These are phyloP conservation scores for Scaptomyza reducta DNA, from an alignment of 2,888 invertebrate species.

Conservation along the genomic window DNA sequence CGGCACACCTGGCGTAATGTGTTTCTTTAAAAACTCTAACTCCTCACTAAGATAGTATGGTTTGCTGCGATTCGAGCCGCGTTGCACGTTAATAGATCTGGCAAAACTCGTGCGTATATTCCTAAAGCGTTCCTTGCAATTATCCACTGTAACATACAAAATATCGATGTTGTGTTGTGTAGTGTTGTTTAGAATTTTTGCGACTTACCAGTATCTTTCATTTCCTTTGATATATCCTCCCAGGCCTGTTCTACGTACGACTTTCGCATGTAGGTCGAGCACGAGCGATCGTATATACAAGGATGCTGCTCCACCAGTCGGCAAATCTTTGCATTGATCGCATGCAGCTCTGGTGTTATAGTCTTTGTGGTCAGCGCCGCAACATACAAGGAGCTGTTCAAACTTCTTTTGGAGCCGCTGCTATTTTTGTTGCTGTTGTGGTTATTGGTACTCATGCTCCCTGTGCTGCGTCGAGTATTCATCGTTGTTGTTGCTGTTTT, in stretches of 20 bases:
- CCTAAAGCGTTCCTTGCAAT: slow-evolving; percentile 82
- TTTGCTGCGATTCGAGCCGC: slow-evolving; percentile 76
- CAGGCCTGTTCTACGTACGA: slow-evolving; percentile 79
- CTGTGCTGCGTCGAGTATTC: slow-evolving; percentile 16
- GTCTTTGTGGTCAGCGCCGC: slow-evolving; percentile 51
- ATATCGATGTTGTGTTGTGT: not conserved
- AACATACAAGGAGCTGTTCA: slow-evolving; percentile 22
- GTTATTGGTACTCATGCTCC: slow-evolving; percentile 13
- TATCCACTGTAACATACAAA: slow-evolving; percentile 60
- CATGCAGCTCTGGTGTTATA: slow-evolving; percentile 74
- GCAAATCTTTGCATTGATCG: slow-evolving; percentile 79
- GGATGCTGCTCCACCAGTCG: slow-evolving; percentile 77
- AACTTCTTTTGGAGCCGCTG: slow-evolving; percentile 28
- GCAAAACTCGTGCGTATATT: slow-evolving; percentile 82
- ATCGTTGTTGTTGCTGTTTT: slow-evolving; percentile 9
- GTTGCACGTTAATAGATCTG: slow-evolving; percentile 81
- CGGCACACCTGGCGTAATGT: slow-evolving; percentile 73
- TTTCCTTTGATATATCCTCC: slow-evolving; percentile 77
- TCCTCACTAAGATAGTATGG: slow-evolving; percentile 80
- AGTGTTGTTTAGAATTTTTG: not conserved
- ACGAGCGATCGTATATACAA: slow-evolving; percentile 82
- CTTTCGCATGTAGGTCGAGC: slow-evolving; percentile 76
- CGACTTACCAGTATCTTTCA: slow-evolving; percentile 78
- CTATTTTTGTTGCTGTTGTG: slow-evolving; percentile 2
- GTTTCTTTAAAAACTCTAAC: slow-evolving; percentile 71